Evolutionary conservation across 2,888 invertebrate genomes (phyloP).

Genomic region (Cephus runcator): DNA sequence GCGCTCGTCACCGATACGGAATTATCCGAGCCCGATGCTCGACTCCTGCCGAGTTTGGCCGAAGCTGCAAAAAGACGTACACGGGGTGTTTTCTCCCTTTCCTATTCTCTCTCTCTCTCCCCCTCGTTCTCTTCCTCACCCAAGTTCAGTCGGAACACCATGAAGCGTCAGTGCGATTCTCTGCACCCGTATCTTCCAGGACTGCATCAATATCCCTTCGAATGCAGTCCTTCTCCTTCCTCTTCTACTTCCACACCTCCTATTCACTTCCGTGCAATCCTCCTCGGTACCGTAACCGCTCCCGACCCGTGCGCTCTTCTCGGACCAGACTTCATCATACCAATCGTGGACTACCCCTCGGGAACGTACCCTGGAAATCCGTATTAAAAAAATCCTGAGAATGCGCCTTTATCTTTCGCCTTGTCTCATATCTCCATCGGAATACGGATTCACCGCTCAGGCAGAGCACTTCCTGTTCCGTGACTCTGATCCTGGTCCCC

Average conservation of each 20-base stretch:
- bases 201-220: neutral
- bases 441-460: neutral
- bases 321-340: neutral
- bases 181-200: neutral
- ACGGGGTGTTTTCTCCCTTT: neutral
- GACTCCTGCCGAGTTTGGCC: neutral
- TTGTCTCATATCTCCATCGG: too few relatives aligned
- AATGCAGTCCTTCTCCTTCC: neutral
- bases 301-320: neutral
- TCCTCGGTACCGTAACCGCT: neutral
- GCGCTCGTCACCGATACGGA: neutral
- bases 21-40: slow-evolving; percentile 2
- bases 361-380: neutral
- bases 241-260: neutral
- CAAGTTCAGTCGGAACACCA: slow-evolving; percentile 6
- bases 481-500: neutral
- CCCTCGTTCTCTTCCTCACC: neutral
- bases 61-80: neutral
- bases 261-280: neutral
- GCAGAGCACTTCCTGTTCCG: neutral
- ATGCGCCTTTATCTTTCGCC: neutral
- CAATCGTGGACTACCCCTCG: neutral
- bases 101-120: neutral
- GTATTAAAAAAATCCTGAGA: neutral
- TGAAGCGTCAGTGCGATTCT: neutral